These are phyloP conservation scores for Antheraea yamamai DNA, from an alignment of 2,888 invertebrate genomes.

Conservation along the genomic window DNA sequence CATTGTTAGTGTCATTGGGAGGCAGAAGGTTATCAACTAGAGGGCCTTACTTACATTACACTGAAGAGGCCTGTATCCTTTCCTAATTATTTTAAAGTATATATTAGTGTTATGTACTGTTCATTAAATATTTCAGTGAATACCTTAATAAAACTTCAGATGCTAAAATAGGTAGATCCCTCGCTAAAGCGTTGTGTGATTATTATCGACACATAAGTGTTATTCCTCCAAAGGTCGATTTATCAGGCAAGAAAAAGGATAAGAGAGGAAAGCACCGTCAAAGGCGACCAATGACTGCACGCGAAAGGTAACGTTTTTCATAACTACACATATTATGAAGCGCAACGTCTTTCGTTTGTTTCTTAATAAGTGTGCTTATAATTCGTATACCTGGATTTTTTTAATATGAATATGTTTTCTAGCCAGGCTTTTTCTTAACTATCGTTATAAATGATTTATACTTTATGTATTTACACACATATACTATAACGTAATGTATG, in stretches of 20 bases:
- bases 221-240: constrained; percentile 71
- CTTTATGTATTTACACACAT: too few species aligned
- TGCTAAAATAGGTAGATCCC: constrained; percentile 66
- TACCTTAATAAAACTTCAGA: constrained; percentile 41
- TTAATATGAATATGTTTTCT: too few species aligned
- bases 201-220: constrained; percentile 82
- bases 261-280: constrained; percentile 58
- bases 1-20: constrained; percentile 94
- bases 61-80: constrained; percentile 98
- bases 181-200: constrained; percentile 81
- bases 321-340: neutral
- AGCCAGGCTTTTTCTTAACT: too few species aligned
- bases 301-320: constrained; percentile 52
- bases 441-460: too few species aligned
- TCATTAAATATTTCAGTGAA: neutral
- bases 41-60: constrained; percentile 90
- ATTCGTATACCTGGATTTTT: too few species aligned
- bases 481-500: too few species aligned
- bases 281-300: constrained; percentile 56
- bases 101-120: neutral
- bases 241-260: constrained; percentile 62
- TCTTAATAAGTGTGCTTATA: too few species aligned
- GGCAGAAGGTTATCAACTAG: constrained; percentile 90
- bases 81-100: constrained; percentile 21
- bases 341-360: neutral